Conservation (phyloP, 2,797 vertebrate species). For the Nannoperca australis region DNA sequence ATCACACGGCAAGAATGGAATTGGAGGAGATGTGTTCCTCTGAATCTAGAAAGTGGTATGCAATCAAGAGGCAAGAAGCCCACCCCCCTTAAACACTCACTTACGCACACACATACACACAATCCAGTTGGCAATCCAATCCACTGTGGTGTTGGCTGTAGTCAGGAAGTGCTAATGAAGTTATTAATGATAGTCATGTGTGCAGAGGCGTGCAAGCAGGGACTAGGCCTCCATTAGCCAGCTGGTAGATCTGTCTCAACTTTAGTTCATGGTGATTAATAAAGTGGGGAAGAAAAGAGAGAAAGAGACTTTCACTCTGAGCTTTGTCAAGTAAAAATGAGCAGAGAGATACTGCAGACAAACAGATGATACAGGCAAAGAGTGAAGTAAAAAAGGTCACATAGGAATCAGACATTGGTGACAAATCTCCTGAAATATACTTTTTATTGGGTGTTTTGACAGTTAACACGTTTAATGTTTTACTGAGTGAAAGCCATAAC, state of each 20-base stretch:
- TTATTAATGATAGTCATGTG: slow-evolving; percentile 83
- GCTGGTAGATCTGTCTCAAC: slow-evolving; percentile 69
- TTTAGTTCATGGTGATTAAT: slow-evolving; percentile 61
- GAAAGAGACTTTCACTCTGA: slow-evolving; percentile 31
- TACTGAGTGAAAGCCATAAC: not conserved
- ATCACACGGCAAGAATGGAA: slow-evolving; percentile 66
- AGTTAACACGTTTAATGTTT: slow-evolving; percentile 1
- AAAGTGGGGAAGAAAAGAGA: slow-evolving; percentile 39
- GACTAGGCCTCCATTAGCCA: slow-evolving; percentile 62
- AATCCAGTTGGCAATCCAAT: slow-evolving; percentile 59
- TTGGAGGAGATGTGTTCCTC: slow-evolving; percentile 78
- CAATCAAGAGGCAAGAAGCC: slow-evolving; percentile 70
- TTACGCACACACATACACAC: slow-evolving; percentile 37
- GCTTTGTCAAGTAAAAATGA: slow-evolving; percentile 36
- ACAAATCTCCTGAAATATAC: slow-evolving; percentile 10
- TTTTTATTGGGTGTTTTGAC: slow-evolving; percentile 27
- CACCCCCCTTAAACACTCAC: slow-evolving; percentile 23
- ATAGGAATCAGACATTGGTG: slow-evolving; percentile 6
- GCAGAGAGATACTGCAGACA: not conserved
- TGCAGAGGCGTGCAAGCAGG: slow-evolving; percentile 63
- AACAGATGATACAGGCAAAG: slow-evolving; percentile 2
- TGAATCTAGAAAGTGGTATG: slow-evolving; percentile 68
- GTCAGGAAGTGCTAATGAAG: slow-evolving; percentile 80
- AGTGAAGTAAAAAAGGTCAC: slow-evolving; percentile 11
- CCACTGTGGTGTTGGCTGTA: slow-evolving; percentile 59